A percentile compares a stretch with the other conserved stretches of the same genome.
Evolutionary conservation across 2,797 vertebrate species (phyloP).

Genomic region (Lagocephalus sceleratus): DNA sequence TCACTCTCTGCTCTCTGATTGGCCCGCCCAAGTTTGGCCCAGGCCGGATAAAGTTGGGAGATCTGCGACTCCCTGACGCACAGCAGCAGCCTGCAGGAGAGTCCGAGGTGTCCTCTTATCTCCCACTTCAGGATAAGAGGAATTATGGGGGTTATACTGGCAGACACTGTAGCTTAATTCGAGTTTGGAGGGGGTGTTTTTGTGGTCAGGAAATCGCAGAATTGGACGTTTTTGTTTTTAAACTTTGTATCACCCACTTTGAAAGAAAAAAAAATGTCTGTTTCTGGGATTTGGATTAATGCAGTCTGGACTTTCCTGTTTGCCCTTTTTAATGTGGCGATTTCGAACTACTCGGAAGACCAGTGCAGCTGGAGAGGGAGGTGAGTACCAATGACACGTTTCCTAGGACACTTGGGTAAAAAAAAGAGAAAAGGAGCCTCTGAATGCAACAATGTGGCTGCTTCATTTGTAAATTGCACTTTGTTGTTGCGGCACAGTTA

Average conservation of each 20-base stretch:
- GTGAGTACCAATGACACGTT: conserved; percentile 56
- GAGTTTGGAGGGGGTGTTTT: too few species aligned
- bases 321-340: conserved; percentile 49
- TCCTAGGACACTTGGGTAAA: not conserved
- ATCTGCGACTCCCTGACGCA: conserved; percentile 10
- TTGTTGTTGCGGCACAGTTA: conserved; percentile 26
- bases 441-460: conserved; percentile 9
- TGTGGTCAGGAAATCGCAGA: not conserved
- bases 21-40: conserved; percentile 56
- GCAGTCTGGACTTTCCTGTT: conserved; percentile 65
- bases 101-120: conserved; percentile 25
- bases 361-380: conserved; percentile 90
- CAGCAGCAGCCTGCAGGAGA: conserved; percentile 15
- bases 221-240: conserved; percentile 22
- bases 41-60: conserved; percentile 54
- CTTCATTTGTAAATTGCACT: conserved; percentile 16
- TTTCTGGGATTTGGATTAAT: conserved; percentile 55
- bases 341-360: conserved; percentile 76
- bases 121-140: conserved; percentile 26
- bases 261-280: conserved; percentile 37
- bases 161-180: not conserved
- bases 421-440: not conserved
- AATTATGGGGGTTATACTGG: conserved; percentile 49
- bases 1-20: conserved; percentile 61
- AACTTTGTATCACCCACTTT: not conserved